Base-by-base conservation (phyloP, 30 jellyfish, hydroid and myxozoan genomes). In the Phacellophora camtschatica region DNA sequence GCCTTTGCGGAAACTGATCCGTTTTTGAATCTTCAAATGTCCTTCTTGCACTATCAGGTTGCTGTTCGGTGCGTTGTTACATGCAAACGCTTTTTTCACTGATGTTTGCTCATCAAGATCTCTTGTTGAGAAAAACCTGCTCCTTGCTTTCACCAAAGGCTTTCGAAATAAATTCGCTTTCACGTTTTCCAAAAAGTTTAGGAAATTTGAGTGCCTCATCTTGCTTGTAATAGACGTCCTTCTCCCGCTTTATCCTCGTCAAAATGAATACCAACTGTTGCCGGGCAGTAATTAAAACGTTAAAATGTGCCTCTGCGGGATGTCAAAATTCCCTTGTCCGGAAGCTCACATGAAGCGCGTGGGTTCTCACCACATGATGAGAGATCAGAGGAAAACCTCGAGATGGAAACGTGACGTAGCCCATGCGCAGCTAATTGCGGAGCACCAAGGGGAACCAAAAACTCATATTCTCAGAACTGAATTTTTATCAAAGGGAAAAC, bases 61-160 rank as follows among this genome's bases (percentile, higher is more conserved):
- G 11, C 59, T 42, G 10, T 49, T 64, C 15, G 72, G 42, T 9
- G 37, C 27, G 12, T 31, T 43, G 12, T 62, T 51, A 22, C 45
- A 29, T 20, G 28, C 33, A 32, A 34, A 28, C 74, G 53, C 48
- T 25, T 56, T 66, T 23, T 25, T 56, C 2, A 28, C 90, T 34
- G 66, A 35, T 28, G 24, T 56, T 50, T 72, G 82, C 22, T 45
- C 71, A 25, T 28, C 25, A 5, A 78, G 55, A 49, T 78, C 70
- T 30, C 70, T 78, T 62, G 62, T 74, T 2, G 90, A 78, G 62
- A 61, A 63, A 49, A 78, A 78, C 34, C 74, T 64, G 32, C 48
- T 42, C 32, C 82, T 41, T 30, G 82, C 66, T 25, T 63, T 68
- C 61, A 32, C 39, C 54, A 78, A 30, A 43, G 90, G 90, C 27